Evolutionary conservation across 2,797 vertebrate genomes (phyloP), one percentile per base, ranked within the genome.

Genomic region (Gallirallus australis): DNA sequence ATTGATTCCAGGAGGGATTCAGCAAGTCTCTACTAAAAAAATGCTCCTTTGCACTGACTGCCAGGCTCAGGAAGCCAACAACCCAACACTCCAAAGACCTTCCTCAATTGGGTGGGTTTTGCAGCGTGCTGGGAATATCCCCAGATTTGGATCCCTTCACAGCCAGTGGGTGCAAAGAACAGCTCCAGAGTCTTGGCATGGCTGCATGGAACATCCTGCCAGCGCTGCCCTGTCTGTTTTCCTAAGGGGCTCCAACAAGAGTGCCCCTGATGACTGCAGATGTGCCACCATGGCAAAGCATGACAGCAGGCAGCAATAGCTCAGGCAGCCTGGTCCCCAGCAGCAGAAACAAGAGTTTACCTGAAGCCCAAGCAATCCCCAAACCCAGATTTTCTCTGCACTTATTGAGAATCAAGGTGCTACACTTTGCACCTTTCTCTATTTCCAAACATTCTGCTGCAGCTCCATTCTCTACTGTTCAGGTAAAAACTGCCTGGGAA

Each of bases 1-100:
- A 89, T 89, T 92, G 71, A 75, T 75, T 87, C 90, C 81, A 93
- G 78, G 72, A 96, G 90, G 75, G 85, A 86, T 56, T 69, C 86
- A 64, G 79, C 50, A 88, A 69, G 60, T 37, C 70, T 54, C 80
- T 92, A 53, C 83, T 71, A 92, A 75, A 89, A 90, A 79, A 94
- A 90, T 2, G 4, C 66, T 89, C 53, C 56, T 93, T 71, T 68
- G 82, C 86, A 78, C 65, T 89, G 85, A 76, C 86, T 96, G 88
- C 91, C 94, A 89, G 73, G 54, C 50, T 54, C 0, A 3, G 47
- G 94, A 90, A 85, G 75, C 42, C 47, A 47, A 47, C 47, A 20
- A 21, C 21, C 69, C 82, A 95, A 37, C 37, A 77, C 53, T 75
- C 83, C 86, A 42, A 77, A 85, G 84, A 68, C 89, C 35, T 35